Conservation (phyloP, 2,797 vertebrate species). For the Passerculus sandwichensis region DNA sequence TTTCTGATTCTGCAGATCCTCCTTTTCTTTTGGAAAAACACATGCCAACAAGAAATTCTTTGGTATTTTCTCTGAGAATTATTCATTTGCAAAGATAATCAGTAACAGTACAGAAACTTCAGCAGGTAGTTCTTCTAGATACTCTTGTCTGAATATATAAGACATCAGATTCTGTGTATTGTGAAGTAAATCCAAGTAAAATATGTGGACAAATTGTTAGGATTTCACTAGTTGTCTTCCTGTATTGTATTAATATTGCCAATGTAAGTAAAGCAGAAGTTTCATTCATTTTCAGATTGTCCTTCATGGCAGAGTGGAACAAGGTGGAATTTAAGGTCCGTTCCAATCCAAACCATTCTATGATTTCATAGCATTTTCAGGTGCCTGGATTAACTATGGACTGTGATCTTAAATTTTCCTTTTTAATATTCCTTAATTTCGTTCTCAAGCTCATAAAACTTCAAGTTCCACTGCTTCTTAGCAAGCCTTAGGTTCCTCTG, state of each 20-base stretch:
- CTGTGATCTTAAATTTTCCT: not conserved
- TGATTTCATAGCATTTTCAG: not conserved
- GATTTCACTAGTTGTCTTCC: not conserved
- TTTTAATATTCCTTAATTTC: not conserved
- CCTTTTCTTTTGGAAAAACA: not conserved
- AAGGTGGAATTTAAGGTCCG: not conserved
- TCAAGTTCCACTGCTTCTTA: not conserved
- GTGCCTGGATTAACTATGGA: not conserved
- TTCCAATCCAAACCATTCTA: not conserved
- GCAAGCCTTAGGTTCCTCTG: not conserved
- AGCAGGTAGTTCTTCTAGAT: not conserved
- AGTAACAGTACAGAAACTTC: not conserved
- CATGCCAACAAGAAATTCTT: not conserved
- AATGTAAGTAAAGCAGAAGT: not conserved
- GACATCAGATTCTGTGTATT: not conserved
- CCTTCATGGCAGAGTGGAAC: not conserved
- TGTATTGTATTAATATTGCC: not conserved
- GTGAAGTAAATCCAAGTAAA: not conserved
- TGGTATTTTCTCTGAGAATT: not conserved
- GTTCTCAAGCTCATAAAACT: not conserved
- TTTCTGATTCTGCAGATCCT: not conserved
- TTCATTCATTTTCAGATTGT: not conserved
- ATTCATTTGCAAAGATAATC: not conserved
- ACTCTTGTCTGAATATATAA: not conserved
- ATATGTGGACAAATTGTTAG: not conserved